phyloP scores from a whole-genome alignment of 2,113 vertebrate species.

The Zosterops pallidus region DNA sequence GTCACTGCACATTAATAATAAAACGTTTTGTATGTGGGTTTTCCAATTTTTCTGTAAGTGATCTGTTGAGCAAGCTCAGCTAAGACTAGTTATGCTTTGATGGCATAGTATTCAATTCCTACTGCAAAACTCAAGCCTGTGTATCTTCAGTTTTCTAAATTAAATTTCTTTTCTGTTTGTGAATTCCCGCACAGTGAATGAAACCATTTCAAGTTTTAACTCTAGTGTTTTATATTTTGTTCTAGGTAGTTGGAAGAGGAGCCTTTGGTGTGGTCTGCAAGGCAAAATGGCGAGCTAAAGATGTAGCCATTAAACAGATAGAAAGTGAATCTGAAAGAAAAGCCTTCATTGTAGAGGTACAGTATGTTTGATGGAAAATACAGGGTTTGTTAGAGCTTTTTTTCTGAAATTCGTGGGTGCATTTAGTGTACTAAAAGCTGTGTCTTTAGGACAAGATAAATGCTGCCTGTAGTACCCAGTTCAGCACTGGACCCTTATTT shows the following conservation, averaged over 20 bases:
- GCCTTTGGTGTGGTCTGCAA: constrained; percentile 99
- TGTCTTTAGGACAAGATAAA: not conserved
- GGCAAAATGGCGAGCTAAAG: constrained; percentile 98
- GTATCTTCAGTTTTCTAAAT: not conserved
- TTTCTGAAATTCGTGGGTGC: not conserved
- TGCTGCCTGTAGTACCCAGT: not conserved
- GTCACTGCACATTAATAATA: not conserved
- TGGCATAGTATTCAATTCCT: not conserved
- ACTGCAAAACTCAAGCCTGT: not conserved
- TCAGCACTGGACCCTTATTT: not conserved
- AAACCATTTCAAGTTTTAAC: not conserved
- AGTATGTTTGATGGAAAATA: not conserved
- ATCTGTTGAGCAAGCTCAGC: not conserved
- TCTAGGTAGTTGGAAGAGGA: constrained; percentile 97
- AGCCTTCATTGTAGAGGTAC: constrained; percentile 96
- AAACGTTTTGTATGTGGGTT: not conserved
- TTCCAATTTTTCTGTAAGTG: not conserved
- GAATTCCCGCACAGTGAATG: not conserved
- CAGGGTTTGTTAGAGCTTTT: not conserved
- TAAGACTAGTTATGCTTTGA: not conserved
- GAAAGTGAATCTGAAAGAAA: constrained; percentile 99
- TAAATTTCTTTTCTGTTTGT: not conserved
- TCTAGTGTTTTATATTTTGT: not conserved
- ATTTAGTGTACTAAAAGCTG: not conserved
- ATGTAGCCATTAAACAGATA: constrained; percentile 99